Conservation (phyloP, 64 coral and sea anemone genomes). For the Actinia tenebrosa region DNA sequence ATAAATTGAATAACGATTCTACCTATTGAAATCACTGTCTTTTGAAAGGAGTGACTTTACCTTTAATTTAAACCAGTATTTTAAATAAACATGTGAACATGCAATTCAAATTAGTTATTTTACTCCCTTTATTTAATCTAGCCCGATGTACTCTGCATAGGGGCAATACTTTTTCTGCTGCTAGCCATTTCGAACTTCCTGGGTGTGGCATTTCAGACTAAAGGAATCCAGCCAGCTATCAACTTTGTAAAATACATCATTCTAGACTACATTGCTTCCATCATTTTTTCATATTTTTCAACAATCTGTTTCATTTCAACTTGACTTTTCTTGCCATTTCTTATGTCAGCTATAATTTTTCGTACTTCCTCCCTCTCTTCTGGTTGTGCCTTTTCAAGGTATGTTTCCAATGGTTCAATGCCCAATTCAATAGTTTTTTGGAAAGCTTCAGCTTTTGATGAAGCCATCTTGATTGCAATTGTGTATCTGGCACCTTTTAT, state of each 20-base stretch:
- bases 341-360: constrained; percentile 33
- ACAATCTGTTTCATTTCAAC: constrained; percentile 16
- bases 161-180: no score
- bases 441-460: constrained; percentile 45
- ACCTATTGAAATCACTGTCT: no score
- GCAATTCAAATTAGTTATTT: no score
- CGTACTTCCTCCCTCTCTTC: constrained; percentile 30
- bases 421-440: constrained; percentile 22
- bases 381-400: background rate
- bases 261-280: background rate
- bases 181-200: no score
- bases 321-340: constrained; percentile 35
- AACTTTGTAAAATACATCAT: no score
- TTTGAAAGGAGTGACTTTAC: background rate
- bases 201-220: no score
- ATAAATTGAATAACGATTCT: no score
- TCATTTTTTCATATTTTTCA: constrained; percentile 33
- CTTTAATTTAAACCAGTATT: no score
- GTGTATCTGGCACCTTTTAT: constrained; percentile 56
- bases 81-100: no score
- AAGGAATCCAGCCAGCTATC: no score
- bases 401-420: constrained; percentile 14
- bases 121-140: no score
- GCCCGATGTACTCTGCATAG: no score
- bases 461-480: constrained; percentile 76